Percentiles rank a stretch among this genome's conserved stretches.
phyloP scores from a whole-genome alignment of 2,888 invertebrate species.

The Disparrhopalites patrizii region DNA sequence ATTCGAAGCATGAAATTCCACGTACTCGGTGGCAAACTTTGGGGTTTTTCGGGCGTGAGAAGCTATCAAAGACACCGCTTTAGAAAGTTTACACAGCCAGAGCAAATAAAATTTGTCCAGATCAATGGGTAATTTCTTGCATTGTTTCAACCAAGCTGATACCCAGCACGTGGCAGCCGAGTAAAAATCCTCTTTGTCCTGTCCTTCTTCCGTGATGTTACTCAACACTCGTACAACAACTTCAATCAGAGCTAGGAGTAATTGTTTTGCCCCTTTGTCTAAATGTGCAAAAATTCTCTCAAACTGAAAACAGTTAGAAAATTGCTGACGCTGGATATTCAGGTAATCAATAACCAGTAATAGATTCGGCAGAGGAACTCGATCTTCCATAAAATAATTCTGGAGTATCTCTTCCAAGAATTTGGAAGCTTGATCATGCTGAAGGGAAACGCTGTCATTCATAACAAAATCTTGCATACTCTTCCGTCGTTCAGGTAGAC shows the following conservation, averaged over 20 bases:
- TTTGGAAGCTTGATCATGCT: not conserved
- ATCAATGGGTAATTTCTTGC: conserved; percentile 30
- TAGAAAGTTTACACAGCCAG: conserved; percentile 37
- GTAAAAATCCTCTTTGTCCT: conserved; percentile 36
- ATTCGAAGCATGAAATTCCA: conserved; percentile 42
- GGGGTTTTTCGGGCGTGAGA: conserved; percentile 9
- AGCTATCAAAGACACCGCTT: conserved; percentile 31
- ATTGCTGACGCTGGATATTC: conserved; percentile 19
- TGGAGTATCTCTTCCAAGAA: conserved; percentile 11
- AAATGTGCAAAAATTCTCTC: conserved; percentile 36
- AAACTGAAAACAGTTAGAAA: conserved; percentile 27
- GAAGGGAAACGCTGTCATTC: conserved; percentile 20
- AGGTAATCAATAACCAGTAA: conserved; percentile 20
- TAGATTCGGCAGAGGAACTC: conserved; percentile 6
- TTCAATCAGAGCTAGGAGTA: conserved; percentile 30
- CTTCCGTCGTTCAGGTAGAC: conserved; percentile 1
- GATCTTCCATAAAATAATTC: conserved; percentile 22
- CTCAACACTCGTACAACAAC: conserved; percentile 21
- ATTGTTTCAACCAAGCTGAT: conserved; percentile 41
- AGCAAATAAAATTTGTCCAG: conserved; percentile 30
- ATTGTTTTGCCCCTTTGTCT: conserved; percentile 24
- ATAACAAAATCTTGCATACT: conserved; percentile 7
- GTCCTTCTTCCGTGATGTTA: conserved; percentile 5
- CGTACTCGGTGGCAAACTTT: conserved; percentile 37
- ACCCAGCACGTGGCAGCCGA: conserved; percentile 43